Evolutionary conservation across 2,888 invertebrate species (phyloP).

Genomic region (Protonemura montana): DNA sequence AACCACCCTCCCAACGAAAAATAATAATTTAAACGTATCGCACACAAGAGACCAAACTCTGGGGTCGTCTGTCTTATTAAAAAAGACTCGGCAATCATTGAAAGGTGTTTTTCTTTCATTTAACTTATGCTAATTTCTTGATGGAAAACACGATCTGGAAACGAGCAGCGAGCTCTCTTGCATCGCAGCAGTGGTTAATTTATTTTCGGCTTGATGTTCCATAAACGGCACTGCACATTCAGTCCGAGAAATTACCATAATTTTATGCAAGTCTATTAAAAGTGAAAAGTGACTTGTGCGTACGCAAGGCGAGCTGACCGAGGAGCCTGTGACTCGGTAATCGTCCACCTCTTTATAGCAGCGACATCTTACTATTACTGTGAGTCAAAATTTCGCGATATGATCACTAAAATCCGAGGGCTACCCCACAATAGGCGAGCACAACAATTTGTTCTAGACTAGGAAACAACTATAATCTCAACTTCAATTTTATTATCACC

Average conservation of each 20-base stretch:
- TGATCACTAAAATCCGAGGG: too few relatives aligned
- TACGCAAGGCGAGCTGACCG: too few relatives aligned
- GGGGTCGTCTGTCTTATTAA: background rate
- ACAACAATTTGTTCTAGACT: too few relatives aligned
- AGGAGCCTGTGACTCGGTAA: too few relatives aligned
- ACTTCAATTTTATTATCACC: too few relatives aligned
- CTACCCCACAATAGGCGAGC: too few relatives aligned
- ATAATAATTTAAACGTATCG: background rate
- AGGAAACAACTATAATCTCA: too few relatives aligned
- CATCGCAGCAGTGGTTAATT: background rate
- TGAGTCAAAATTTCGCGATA: too few relatives aligned
- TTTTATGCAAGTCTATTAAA: constrained; percentile 12
- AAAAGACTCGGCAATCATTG: background rate
- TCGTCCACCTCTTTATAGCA: too few relatives aligned
- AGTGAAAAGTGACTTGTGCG: background rate
- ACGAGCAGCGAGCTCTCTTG: background rate
- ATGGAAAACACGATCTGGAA: background rate
- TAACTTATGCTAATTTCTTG: background rate
- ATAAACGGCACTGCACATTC: constrained; percentile 7
- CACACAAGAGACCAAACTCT: background rate
- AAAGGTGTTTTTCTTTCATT: constrained; percentile 12
- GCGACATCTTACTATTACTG: too few relatives aligned
- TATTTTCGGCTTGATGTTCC: background rate
- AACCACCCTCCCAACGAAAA: background rate
- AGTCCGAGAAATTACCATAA: background rate